A percentile compares a stretch with the other conserved stretches of the same genome.
Conservation (phyloP, 2,113 vertebrate genomes). For the Sitta europaea region DNA sequence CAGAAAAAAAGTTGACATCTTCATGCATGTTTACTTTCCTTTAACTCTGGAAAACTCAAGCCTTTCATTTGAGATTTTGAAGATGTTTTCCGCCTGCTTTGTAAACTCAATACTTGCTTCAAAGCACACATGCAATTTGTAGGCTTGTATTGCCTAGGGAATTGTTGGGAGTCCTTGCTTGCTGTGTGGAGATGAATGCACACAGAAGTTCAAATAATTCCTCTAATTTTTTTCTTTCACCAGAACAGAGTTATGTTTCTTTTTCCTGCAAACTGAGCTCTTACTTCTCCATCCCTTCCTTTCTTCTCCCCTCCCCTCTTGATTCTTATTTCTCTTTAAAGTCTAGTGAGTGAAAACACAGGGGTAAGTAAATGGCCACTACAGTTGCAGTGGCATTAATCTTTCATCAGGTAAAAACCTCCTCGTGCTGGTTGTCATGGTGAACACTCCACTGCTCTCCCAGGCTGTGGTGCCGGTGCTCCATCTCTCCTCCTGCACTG, state of each 20-base stretch:
- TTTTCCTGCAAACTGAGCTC: neutral
- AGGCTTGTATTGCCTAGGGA: neutral
- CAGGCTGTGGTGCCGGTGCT: fast-evolving
- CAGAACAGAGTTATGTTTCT: neutral
- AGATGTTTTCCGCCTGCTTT: neutral
- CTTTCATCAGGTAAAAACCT: neutral
- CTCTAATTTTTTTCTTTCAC: neutral
- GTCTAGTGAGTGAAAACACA: neutral
- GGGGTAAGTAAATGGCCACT: neutral
- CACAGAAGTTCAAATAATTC: neutral
- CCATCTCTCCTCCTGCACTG: neutral
- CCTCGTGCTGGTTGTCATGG: neutral
- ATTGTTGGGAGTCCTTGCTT: neutral
- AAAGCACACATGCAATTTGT: neutral
- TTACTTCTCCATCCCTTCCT: neutral
- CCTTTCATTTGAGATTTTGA: neutral
- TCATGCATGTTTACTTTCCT: neutral
- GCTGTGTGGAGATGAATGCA: neutral
- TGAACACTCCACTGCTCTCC: neutral
- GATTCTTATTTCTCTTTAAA: neutral
- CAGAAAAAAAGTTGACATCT: neutral
- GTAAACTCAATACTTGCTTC: neutral
- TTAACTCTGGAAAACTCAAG: neutral
- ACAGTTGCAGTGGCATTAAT: neutral
- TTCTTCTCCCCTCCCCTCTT: neutral